Percentiles rank a stretch among this genome's conserved stretches.
Conservation (phyloP, 2,888 invertebrate species). For the Ceratothoa steindachneri region DNA sequence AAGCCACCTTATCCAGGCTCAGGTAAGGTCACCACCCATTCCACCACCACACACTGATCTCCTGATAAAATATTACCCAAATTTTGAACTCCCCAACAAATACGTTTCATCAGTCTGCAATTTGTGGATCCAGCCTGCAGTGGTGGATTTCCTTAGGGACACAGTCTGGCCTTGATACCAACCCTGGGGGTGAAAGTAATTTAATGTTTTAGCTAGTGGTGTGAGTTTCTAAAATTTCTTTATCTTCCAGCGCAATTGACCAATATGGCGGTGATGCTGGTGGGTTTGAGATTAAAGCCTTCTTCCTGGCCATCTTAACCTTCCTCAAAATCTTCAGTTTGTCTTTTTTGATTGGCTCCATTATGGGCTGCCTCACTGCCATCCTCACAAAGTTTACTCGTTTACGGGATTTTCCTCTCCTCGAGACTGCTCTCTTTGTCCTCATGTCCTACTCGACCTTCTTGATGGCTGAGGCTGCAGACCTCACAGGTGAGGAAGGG, state of each 20-base stretch:
- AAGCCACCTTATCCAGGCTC: too few relatives aligned
- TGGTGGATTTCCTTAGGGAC: too few relatives aligned
- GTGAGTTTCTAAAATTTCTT: too few relatives aligned
- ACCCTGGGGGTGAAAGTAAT: too few relatives aligned
- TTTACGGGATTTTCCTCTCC: slow-evolving; percentile 85
- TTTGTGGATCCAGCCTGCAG: too few relatives aligned
- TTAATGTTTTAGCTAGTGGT: too few relatives aligned
- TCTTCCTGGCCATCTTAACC: slow-evolving; percentile 81
- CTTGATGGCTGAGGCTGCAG: slow-evolving; percentile 90
- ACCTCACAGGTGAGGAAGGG: slow-evolving; percentile 79
- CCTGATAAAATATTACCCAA: too few relatives aligned
- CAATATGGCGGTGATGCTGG: slow-evolving; percentile 60
- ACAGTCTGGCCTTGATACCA: too few relatives aligned
- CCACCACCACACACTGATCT: too few relatives aligned
- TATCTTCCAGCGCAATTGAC: slow-evolving; percentile 41
- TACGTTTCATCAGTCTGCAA: too few relatives aligned
- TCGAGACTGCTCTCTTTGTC: slow-evolving; percentile 94
- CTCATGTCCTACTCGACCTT: slow-evolving; percentile 97
- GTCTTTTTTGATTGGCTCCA: slow-evolving; percentile 84
- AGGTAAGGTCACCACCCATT: too few relatives aligned
- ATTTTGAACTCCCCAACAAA: too few relatives aligned
- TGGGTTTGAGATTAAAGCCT: slow-evolving; percentile 81
- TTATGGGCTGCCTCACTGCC: slow-evolving; percentile 90
- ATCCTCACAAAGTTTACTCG: slow-evolving; percentile 92
- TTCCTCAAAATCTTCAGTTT: slow-evolving; percentile 89